Base-by-base conservation (phyloP, 2,888 invertebrate species). In the Meiosimyza platycephala region DNA sequence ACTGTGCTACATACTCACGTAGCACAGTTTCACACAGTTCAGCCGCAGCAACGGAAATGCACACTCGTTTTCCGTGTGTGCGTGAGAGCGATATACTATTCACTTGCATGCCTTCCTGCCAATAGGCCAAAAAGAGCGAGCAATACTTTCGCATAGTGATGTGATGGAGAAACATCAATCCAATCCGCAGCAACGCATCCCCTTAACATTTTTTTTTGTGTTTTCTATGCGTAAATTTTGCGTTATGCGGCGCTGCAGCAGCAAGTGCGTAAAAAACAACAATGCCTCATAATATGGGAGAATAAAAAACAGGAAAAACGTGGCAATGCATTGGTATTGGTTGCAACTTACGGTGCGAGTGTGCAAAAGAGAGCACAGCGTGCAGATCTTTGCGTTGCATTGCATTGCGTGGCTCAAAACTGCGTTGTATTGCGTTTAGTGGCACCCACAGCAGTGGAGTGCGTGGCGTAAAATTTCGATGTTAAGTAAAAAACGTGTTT, bases 211-310 rank as follows among this genome's bases (percentile, higher is more conserved):
- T 28, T 28, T 28, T 28, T 40, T 16, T 57, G 18, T 12, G 48
- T 71, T 71, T 71, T 70, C 40, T 63, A 52, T 18, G 62, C 70
- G 62, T 63, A 63, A 52, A 47, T 62, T 70, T 62, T 51, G 55
- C 63, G 70, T 55, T 59, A 28, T 33, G 67, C 57, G 13, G 62
- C 62, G 64, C 66, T 28, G 62, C 62, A 71, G 64, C 54, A 54
- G 62, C 62, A 71, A 71, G 66, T 70, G 70, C 66, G 71, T 63
- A 48, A 62, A 69, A 68, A 60, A 57, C 33, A 55, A 59, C 18
- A 12, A 22, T 12, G 40, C 1, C 9, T 40, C 4, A 28, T 2
- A 28, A 28, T 40, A 59, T 22, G 15, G 7, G 6, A 59, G 16
- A 57, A 57, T 6, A 57, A 57, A 16, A 13, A 13, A 57, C 16